Conservation (phyloP, 2,797 vertebrate genomes). For the Xerus rutilus region DNA sequence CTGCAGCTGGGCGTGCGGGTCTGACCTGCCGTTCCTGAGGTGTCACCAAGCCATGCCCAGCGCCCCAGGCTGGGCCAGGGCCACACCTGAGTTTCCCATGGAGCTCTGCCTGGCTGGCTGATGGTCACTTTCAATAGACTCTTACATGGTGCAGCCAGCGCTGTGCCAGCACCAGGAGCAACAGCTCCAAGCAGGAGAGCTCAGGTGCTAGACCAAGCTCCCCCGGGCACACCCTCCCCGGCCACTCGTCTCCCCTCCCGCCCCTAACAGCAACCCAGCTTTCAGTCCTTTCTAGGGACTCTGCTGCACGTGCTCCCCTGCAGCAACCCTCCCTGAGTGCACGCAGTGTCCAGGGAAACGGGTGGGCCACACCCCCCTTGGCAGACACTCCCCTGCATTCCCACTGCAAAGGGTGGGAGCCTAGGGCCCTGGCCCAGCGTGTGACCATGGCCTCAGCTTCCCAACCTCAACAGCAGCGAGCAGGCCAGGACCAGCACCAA, state of each 20-base stretch:
- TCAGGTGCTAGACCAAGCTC: not conserved
- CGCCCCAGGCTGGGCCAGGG: not conserved
- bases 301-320: rapidly evolving
- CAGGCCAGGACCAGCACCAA: not conserved
- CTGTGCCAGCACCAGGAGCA: rapidly evolving
- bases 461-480: too few species aligned
- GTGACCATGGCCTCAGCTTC: not conserved
- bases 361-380: not conserved
- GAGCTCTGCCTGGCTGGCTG: not conserved
- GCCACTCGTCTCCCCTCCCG: rapidly evolving
- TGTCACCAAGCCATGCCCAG: not conserved
- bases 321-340: not conserved
- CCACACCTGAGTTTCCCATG: rapidly evolving
- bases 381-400: not conserved
- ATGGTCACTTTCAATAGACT: rapidly evolving
- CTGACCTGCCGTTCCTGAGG: not conserved
- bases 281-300: not conserved
- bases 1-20: not conserved
- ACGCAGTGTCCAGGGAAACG: rapidly evolving
- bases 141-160: rapidly evolving
- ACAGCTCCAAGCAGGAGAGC: rapidly evolving
- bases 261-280: too few species aligned
- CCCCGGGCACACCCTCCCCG: not conserved
- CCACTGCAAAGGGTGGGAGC: not conserved
- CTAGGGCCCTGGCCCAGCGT: not conserved